A percentile compares a stretch with the other conserved stretches of the same genome.
These are phyloP conservation scores for Parauchenoglanis ngamensis DNA, from an alignment of 2,797 vertebrate genomes.

Conservation along the genomic window DNA sequence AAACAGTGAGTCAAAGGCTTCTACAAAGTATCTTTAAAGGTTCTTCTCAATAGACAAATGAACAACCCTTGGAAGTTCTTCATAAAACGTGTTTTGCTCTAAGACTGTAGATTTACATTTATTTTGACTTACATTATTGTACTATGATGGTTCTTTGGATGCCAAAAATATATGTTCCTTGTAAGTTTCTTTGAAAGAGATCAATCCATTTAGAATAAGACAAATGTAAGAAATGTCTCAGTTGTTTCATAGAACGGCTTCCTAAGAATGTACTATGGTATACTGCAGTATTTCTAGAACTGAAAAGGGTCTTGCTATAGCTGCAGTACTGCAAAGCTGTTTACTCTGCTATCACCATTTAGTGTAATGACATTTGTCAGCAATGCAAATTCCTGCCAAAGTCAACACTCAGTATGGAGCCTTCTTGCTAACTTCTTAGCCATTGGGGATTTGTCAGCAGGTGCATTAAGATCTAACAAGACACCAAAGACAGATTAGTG, in stretches of 20 bases:
- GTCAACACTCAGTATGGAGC: neutral
- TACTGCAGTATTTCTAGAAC: neutral
- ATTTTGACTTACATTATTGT: neutral
- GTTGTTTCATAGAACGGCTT: neutral
- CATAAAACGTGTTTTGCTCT: neutral
- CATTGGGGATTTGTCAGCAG: constrained; percentile 17
- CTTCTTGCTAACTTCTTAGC: constrained; percentile 15
- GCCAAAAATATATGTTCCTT: neutral
- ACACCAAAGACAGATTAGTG: neutral
- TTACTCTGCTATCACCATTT: neutral
- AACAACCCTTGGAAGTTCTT: neutral
- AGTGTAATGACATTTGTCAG: constrained; percentile 23
- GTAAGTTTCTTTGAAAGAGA: neutral
- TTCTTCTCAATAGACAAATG: neutral
- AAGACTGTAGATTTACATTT: neutral
- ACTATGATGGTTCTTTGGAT: neutral
- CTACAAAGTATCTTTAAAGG: neutral
- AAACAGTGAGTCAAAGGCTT: neutral
- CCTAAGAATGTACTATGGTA: neutral
- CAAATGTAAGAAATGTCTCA: neutral
- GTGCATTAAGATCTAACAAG: constrained; percentile 21
- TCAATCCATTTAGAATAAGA: neutral
- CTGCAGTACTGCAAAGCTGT: neutral
- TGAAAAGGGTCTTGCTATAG: neutral
- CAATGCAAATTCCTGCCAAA: constrained; percentile 23